phyloP scores from a whole-genome alignment of 2,113 vertebrate genomes.

The Hemicordylus capensis region DNA sequence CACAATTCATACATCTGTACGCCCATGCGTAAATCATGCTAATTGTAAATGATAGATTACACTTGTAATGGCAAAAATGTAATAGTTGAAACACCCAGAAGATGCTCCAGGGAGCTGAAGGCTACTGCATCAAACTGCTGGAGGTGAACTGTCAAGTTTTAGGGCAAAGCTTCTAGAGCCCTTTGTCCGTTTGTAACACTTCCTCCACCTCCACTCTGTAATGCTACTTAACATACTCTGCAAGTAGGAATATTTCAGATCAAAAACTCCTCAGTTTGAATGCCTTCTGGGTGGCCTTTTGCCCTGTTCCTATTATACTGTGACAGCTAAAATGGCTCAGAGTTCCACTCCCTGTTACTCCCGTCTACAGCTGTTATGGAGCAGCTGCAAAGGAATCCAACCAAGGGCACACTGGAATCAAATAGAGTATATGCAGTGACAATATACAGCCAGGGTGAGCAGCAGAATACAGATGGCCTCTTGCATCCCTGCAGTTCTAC shows the following conservation, averaged over 20 bases:
- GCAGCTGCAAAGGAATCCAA: slow-evolving; percentile 30
- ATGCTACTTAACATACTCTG: not conserved
- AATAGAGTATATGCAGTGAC: not conserved
- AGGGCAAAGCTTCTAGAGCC: not conserved
- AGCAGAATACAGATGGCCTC: not conserved
- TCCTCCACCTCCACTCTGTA: not conserved
- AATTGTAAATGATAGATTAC: not conserved
- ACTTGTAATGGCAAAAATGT: not conserved
- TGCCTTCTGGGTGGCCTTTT: not conserved
- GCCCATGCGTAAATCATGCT: not conserved
- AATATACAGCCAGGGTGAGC: not conserved
- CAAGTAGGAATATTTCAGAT: not conserved
- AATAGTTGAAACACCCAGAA: not conserved
- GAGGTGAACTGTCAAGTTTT: slow-evolving; percentile 3
- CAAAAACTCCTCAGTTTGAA: not conserved
- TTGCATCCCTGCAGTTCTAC: not conserved
- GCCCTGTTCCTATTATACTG: not conserved
- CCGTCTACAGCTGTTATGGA: slow-evolving; percentile 21
- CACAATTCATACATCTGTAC: not conserved
- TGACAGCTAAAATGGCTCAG: not conserved
- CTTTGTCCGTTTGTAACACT: not conserved
- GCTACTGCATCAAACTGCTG: slow-evolving; percentile 6
- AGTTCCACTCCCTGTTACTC: not conserved
- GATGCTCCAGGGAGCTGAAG: not conserved
- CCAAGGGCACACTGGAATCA: not conserved